Conservation (phyloP, 2,113 vertebrate species). For the Chaetops frenatus region DNA sequence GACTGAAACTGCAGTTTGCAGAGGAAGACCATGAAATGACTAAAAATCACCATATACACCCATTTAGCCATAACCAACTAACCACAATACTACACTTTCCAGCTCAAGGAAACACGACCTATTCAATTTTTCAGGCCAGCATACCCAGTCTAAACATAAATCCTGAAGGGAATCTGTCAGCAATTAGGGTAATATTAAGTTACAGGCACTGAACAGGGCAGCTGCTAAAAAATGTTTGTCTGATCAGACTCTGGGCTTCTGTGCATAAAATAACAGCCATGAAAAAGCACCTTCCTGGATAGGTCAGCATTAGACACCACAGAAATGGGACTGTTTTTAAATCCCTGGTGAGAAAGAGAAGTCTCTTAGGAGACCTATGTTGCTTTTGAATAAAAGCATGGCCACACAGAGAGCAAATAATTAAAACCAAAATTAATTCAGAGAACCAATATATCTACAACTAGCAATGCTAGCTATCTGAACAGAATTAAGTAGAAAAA, state of each 20-base stretch:
- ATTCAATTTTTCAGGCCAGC: background rate
- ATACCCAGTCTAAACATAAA: background rate
- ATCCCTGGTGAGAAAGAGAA: background rate
- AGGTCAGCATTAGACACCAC: background rate
- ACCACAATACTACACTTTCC: background rate
- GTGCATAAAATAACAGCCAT: background rate
- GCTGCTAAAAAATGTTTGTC: background rate
- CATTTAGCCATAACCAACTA: background rate
- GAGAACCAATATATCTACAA: background rate
- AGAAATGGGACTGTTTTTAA: background rate
- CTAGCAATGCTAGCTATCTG: background rate
- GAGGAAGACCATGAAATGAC: background rate
- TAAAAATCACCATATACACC: background rate
- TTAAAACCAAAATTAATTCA: background rate
- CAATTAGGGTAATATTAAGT: background rate
- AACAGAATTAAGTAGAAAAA: background rate
- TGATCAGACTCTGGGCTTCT: background rate
- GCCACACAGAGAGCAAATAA: background rate
- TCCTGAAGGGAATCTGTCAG: background rate
- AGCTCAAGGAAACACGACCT: background rate
- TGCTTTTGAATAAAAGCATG: background rate
- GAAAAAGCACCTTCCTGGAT: background rate
- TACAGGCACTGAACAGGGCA: background rate
- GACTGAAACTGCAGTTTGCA: background rate
- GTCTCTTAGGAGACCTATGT: background rate